Evolutionary conservation across 2,113 vertebrate species (phyloP).

Genomic region (Zingel zingel): DNA sequence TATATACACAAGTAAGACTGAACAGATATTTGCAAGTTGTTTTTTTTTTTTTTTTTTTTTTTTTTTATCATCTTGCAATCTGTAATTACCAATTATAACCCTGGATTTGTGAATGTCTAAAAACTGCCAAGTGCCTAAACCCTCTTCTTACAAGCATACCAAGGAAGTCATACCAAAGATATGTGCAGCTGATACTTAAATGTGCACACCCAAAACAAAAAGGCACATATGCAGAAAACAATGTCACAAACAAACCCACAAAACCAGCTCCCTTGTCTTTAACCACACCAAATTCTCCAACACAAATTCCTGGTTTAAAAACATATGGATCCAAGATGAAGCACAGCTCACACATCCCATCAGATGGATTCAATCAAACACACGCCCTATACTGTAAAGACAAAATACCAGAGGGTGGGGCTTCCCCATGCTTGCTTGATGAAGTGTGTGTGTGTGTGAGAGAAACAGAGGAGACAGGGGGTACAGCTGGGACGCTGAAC

Average conservation of each 20-base stretch:
- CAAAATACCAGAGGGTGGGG: constrained; percentile 62
- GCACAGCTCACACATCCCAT: background rate
- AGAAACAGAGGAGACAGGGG: constrained; percentile 16
- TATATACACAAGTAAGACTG: background rate
- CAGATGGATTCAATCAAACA: background rate
- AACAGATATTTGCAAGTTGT: background rate
- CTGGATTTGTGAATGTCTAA: background rate
- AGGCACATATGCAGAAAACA: background rate
- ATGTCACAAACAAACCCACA: constrained; percentile 13
- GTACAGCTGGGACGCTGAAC: background rate
- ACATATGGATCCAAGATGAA: background rate
- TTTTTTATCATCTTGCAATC: background rate
- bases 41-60: background rate
- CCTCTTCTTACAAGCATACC: constrained; percentile 11
- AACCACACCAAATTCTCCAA: background rate
- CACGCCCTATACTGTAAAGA: background rate
- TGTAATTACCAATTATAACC: background rate
- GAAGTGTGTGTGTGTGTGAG: constrained; percentile 26
- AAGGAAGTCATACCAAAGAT: background rate
- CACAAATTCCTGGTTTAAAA: background rate
- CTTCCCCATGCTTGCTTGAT: constrained; percentile 16
- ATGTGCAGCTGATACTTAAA: constrained; percentile 7
- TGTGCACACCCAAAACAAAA: background rate
- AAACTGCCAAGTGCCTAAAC: constrained; percentile 9
- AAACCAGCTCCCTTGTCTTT: constrained; percentile 7